Evolutionary conservation across 2,888 invertebrate genomes (phyloP).

Genomic region (Furcula furcula): DNA sequence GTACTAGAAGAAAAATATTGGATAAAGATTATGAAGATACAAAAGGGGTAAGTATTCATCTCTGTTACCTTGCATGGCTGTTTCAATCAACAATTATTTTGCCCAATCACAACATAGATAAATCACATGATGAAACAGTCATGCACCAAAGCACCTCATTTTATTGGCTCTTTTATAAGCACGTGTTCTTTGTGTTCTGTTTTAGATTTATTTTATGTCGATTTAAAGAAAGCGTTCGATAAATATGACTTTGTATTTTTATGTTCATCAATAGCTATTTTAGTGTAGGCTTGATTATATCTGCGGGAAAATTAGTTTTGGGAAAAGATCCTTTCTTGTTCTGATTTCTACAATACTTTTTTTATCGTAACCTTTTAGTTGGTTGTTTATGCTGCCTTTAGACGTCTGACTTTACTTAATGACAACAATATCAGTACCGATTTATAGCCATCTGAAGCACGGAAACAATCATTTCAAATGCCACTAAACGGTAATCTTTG

Average conservation of each 20-base stretch:
- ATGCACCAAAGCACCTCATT: slow-evolving; percentile 23
- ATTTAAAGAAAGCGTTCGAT: not conserved
- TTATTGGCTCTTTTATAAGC: slow-evolving; percentile 39
- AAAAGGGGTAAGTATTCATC: slow-evolving; percentile 63
- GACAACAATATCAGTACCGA: no score
- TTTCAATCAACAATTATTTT: slow-evolving; percentile 14
- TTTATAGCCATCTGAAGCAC: no score
- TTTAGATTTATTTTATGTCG: slow-evolving; percentile 4
- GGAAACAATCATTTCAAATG: no score
- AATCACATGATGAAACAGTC: slow-evolving; percentile 7
- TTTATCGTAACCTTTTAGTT: no score
- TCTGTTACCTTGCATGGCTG: slow-evolving; percentile 16
- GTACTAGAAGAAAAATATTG: slow-evolving; percentile 55
- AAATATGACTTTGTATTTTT: not conserved
- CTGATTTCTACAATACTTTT: no score
- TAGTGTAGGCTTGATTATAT: no score
- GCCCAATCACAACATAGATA: not conserved
- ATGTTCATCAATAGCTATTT: no score
- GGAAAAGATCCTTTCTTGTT: no score
- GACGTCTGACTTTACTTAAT: no score
- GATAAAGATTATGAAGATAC: slow-evolving; percentile 66
- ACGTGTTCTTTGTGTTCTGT: slow-evolving; percentile 21
- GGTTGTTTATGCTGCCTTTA: no score
- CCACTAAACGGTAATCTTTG: no score
- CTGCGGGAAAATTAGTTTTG: no score